Base-by-base conservation (phyloP, 2,888 invertebrate species). In the Agrypnus murinus region DNA sequence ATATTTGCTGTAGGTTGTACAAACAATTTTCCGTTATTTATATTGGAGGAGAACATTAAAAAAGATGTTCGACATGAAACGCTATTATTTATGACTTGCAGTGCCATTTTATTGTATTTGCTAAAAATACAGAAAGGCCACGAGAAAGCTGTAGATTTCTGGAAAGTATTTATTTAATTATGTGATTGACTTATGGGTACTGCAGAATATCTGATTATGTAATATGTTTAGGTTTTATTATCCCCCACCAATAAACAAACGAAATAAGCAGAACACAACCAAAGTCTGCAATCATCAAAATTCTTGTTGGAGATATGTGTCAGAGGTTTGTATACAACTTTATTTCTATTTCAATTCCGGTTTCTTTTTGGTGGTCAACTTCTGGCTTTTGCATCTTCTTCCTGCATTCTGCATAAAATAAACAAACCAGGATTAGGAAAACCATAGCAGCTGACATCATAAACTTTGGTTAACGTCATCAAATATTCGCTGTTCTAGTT, bases 181-280 rank as follows among this genome's bases (percentile, higher is more conserved):
- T 14, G 10, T 43, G n/a, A n/a, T n/a, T n/a, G 5, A 43, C 10
- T 43, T 14, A 45, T 12, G 7, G 17, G 7, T 45, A n/a, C 2
- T 25, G 10, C n/a, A 25, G 19, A 25, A 25, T 17, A 15, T 50
- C 3, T 17, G 8, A 9, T 10, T 17, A 17, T 19, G 3, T 48
- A 7, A 48, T 5, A 10, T 48, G 34, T 57, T 57, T 38, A 58
- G 58, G 58, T 58, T 58, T 14, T 58, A 58, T n/a, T 58, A 40
- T 25, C 58, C n/a, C n/a, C n/a, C 58, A 25, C 19, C 31, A 7
- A 4, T 1, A 32, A n/a, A 1, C 14, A 9, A 53, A 53, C 7
- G 19, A 31, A 9, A 40, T 1, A 7, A 5, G 2, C 2, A 10
- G 14, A 3, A 6, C n/a, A n/a, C n/a, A n/a, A n/a, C n/a, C n/a